Evolutionary conservation across 2,888 invertebrate species (phyloP).

Genomic region (Ommatoiulus sabulosus): DNA sequence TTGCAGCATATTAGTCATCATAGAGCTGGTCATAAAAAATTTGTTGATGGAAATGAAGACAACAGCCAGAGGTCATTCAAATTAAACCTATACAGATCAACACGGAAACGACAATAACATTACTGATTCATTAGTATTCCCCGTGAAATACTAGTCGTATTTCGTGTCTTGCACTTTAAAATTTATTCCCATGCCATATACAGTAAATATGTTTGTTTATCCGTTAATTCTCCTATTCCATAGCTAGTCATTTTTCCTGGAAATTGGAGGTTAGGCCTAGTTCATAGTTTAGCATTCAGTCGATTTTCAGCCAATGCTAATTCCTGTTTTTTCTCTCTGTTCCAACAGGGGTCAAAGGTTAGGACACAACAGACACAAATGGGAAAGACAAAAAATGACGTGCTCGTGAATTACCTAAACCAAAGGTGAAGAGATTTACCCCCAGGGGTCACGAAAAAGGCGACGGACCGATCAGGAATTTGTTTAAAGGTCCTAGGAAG

Average conservation of each 20-base stretch:
- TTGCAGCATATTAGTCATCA: too few relatives aligned
- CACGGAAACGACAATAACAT: background rate
- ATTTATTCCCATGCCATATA: too few relatives aligned
- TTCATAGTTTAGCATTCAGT: background rate
- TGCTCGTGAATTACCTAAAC: background rate
- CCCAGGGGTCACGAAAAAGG: background rate
- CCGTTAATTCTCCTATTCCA: too few relatives aligned
- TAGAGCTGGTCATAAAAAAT: too few relatives aligned
- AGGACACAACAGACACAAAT: background rate
- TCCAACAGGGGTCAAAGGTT: background rate
- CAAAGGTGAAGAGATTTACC: conserved; percentile 3
- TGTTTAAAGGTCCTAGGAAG: background rate
- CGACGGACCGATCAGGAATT: background rate
- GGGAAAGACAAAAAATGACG: background rate
- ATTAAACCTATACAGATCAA: too few relatives aligned
- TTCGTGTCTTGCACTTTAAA: too few relatives aligned
- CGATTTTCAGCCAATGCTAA: background rate
- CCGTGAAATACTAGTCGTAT: too few relatives aligned
- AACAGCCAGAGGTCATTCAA: too few relatives aligned
- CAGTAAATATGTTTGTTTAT: too few relatives aligned
- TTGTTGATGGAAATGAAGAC: too few relatives aligned
- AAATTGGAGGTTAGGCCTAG: background rate
- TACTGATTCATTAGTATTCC: too few relatives aligned
- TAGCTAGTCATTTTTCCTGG: background rate
- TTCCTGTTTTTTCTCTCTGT: background rate